These are phyloP conservation scores for Meriones psammophilus DNA, from an alignment of 2,797 vertebrate genomes.

Conservation along the genomic window DNA sequence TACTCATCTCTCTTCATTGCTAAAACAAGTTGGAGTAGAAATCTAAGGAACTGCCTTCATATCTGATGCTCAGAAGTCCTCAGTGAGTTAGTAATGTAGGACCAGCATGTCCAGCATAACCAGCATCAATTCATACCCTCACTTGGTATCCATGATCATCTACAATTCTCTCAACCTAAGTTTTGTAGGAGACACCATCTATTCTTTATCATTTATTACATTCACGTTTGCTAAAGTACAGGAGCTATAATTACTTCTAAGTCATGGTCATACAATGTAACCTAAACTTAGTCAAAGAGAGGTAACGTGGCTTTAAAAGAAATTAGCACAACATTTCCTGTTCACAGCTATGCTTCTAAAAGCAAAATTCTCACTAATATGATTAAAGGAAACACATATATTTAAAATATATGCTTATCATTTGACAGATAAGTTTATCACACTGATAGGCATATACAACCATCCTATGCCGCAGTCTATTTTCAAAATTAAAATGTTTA, in stretches of 20 bases:
- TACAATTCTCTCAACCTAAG: neutral
- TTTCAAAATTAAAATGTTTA: slow-evolving; percentile 44
- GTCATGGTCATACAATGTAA: neutral
- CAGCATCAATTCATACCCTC: neutral
- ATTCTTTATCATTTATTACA: neutral
- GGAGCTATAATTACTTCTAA: neutral
- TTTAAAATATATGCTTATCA: neutral
- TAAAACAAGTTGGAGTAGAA: neutral
- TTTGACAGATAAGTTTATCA: neutral
- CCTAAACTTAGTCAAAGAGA: neutral
- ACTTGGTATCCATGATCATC: neutral
- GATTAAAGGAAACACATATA: neutral
- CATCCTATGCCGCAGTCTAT: neutral
- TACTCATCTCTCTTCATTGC: neutral
- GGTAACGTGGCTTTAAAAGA: neutral
- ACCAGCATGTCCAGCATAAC: neutral
- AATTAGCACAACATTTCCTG: neutral
- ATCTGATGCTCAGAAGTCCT: neutral
- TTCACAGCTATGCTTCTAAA: neutral
- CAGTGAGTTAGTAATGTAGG: neutral
- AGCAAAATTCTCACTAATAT: neutral
- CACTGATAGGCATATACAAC: neutral
- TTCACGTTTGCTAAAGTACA: neutral
- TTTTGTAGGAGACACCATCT: neutral
- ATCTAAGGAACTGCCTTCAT: neutral